These are phyloP conservation scores for Hecatera dysodea DNA, from an alignment of 2,888 invertebrate genomes.

Conservation along the genomic window DNA sequence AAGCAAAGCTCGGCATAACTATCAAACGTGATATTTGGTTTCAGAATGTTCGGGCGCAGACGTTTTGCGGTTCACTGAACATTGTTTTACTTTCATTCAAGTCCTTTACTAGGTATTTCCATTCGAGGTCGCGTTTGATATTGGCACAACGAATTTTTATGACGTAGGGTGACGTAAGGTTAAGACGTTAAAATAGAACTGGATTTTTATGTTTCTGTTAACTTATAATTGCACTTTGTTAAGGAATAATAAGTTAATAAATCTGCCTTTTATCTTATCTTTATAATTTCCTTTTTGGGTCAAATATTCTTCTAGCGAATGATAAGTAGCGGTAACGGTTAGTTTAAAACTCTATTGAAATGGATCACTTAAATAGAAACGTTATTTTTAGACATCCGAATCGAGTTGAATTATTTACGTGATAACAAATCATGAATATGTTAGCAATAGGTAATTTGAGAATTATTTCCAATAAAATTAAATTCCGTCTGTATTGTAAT, in stretches of 20 bases:
- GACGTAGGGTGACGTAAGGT: conserved; percentile 45
- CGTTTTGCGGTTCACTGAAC: conserved; percentile 62
- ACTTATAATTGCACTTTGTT: conserved; percentile 8
- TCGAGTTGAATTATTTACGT: conserved; percentile 13
- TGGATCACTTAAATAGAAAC: conserved; percentile 23
- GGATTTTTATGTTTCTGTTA: conserved; percentile 28
- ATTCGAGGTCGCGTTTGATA: conserved; percentile 45
- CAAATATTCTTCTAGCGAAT: conserved; percentile 22
- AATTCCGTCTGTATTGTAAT: conserved; percentile 5
- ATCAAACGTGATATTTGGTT: conserved; percentile 37
- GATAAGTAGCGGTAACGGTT: conserved; percentile 4
- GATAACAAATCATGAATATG: conserved; percentile 24
- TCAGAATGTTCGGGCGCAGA: conserved; percentile 35
- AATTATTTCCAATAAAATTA: conserved; percentile 11
- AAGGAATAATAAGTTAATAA: conserved; percentile 1
- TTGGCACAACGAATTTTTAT: conserved; percentile 40
- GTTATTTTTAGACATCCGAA: conserved; percentile 30
- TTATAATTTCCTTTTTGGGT: conserved; percentile 17
- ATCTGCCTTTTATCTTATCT: conserved; percentile 26
- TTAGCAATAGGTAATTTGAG: background rate
- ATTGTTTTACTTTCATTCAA: conserved; percentile 57
- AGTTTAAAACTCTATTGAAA: conserved; percentile 24
- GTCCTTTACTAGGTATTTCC: conserved; percentile 51
- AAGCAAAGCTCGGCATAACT: conserved; percentile 28
- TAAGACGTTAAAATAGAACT: conserved; percentile 41